Evolutionary conservation across 2,113 vertebrate species (phyloP), one percentile per base, ranked within the genome.

Genomic region (Columbina picui): DNA sequence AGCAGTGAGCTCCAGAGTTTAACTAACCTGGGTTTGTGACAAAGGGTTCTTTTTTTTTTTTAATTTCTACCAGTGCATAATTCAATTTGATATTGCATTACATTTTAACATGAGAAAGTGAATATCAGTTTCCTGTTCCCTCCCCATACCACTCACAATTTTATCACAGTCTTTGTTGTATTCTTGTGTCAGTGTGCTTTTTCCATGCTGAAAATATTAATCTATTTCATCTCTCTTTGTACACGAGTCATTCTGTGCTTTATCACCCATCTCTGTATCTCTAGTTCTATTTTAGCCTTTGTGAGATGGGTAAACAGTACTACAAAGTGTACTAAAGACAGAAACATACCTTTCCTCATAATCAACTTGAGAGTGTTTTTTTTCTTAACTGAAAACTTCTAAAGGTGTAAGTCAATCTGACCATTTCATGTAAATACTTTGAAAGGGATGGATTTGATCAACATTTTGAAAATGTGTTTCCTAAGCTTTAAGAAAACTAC

Each of bases 401-500:
- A 65, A 34, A 93, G 30, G 63, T 15, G n/a, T 8, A 61, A 95
- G 29, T 59, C 74, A 68, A 41, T 34, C 22, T 63, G 55, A 8
- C 19, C 26, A 25, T 47, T 83, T 63, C 34, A 47, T 93, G 77
- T 80, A 84, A 67, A 25, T 87, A 65, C 41, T n/a, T 70, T 59
- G 76, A 88, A 93, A 87, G 34, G 10, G 34, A 27, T 38, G 63
- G 67, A 87, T 90, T 91, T 86, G 59, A 88, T 56, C 50, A 86
- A 56, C 38, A 6, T 71, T 88, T 67, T 81, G 56, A 92, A 83
- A 94, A 84, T 2, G 0, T 53, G 20, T 73, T 93, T 85, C 34
- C 55, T 87, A 85, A 94, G 78, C 74, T 74, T 59, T 70, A 59
- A 93, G 81, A 91, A 92, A 94, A 79, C 47, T 41, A 36, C 70